Evolutionary conservation across 1,140 invertebrate genomes (phyloP).

Genomic region (Eumaeus atala): DNA sequence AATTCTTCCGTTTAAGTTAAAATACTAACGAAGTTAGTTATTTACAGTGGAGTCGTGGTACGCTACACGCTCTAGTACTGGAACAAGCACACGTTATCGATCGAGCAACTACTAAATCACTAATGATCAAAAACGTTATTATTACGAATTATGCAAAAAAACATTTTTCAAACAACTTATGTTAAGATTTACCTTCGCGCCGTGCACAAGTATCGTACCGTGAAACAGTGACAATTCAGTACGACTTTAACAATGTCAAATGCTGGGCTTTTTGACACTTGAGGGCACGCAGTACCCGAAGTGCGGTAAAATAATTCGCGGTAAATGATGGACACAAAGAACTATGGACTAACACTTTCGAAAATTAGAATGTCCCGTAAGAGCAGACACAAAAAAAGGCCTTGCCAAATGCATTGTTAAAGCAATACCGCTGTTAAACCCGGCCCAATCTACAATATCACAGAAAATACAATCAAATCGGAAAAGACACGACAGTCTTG

Average conservation of each 20-base stretch:
- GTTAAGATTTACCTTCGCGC: slow-evolving; percentile 4
- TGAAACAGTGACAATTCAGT: too few relatives aligned
- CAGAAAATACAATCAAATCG: slow-evolving; percentile 31
- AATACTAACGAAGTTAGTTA: slow-evolving; percentile 67
- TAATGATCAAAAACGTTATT: slow-evolving; percentile 13
- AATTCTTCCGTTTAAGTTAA: slow-evolving; percentile 61
- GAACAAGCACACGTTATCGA: slow-evolving; percentile 32
- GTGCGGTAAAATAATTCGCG: too few relatives aligned
- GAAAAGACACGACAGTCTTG: slow-evolving; percentile 14
- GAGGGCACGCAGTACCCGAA: too few relatives aligned
- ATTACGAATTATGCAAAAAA: slow-evolving; percentile 13
- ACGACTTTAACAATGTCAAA: too few relatives aligned
- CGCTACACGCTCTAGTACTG: slow-evolving; percentile 62
- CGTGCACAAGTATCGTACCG: too few relatives aligned
- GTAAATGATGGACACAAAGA: too few relatives aligned
- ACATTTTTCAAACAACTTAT: slow-evolving; percentile 11
- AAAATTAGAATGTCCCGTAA: too few relatives aligned
- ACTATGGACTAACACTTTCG: too few relatives aligned
- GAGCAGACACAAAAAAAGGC: too few relatives aligned
- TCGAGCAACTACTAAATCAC: slow-evolving; percentile 8
- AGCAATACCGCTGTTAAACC: background rate
- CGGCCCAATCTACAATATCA: slow-evolving; percentile 31
- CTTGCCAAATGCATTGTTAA: background rate
- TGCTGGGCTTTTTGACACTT: too few relatives aligned
- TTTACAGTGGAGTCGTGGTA: slow-evolving; percentile 61